Percentiles rank a stretch among this genome's conserved stretches.
phyloP scores from a whole-genome alignment of 1,140 invertebrate species.

The Kradibia gibbosae region DNA sequence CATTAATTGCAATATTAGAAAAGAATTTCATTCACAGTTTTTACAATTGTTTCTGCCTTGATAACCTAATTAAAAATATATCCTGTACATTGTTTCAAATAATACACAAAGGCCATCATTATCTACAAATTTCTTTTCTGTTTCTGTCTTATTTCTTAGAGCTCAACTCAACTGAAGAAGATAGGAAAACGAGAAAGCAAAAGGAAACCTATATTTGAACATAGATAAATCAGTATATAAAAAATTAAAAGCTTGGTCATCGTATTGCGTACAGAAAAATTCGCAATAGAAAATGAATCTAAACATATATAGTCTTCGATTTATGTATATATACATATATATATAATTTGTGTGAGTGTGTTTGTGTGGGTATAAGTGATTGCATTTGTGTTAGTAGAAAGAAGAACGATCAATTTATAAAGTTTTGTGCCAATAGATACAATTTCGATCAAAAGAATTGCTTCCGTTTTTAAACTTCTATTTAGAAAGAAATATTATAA shows the following conservation, averaged over 20 bases:
- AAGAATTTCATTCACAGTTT: neutral
- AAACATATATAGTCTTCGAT: no score
- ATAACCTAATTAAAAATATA: slow-evolving; percentile 45
- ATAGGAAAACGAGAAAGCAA: neutral
- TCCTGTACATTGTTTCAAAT: slow-evolving; percentile 5
- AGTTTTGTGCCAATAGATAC: neutral
- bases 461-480: neutral
- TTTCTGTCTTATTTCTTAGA: neutral
- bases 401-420: neutral
- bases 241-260: slow-evolving; percentile 26
- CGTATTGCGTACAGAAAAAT: no score
- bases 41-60: neutral
- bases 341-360: no score
- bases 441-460: neutral
- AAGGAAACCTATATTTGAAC: neutral
- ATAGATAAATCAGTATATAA: neutral
- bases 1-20: no score
- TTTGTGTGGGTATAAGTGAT: no score
- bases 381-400: neutral
- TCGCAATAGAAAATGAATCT: no score
- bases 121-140: neutral
- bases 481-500: neutral
- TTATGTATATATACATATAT: no score
- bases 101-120: neutral
- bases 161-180: neutral